Evolutionary conservation across 2,888 invertebrate species (phyloP).

Genomic region (Lasioglossum zephyrum): DNA sequence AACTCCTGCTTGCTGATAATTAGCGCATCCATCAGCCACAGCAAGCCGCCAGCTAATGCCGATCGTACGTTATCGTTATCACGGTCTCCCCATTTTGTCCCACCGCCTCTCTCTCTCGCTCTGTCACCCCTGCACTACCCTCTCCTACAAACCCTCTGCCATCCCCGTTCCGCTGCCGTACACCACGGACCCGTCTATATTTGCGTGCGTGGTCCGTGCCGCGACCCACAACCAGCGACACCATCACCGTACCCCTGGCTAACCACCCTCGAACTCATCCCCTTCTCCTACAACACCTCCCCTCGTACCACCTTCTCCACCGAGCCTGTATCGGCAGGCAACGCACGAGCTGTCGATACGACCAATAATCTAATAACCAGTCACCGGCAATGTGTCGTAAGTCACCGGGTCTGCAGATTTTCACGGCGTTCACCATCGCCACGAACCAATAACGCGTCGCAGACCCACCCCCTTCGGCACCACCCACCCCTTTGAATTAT

Average conservation of each 20-base stretch:
- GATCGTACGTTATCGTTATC: conserved; percentile 85
- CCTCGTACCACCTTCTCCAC: conserved; percentile 36
- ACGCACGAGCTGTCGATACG: conserved; percentile 82
- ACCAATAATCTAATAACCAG: conserved; percentile 84
- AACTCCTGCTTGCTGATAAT: conserved; percentile 85
- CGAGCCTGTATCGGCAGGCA: conserved; percentile 70
- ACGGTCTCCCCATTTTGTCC: conserved; percentile 83
- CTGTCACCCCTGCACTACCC: neutral
- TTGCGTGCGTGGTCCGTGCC: conserved; percentile 75
- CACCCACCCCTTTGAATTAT: conserved; percentile 64
- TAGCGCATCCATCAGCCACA: conserved; percentile 84
- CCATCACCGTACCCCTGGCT: conserved; percentile 40
- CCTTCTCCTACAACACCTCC: neutral
- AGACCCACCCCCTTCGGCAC: conserved; percentile 42
- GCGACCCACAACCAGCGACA: conserved; percentile 65
- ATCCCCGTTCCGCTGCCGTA: conserved; percentile 23
- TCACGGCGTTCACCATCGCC: conserved; percentile 72
- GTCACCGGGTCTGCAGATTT: conserved; percentile 80
- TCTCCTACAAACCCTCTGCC: conserved; percentile 14
- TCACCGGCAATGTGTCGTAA: conserved; percentile 82
- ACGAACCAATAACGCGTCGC: conserved; percentile 66
- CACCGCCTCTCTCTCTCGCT: conserved; percentile 60
- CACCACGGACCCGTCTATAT: conserved; percentile 61
- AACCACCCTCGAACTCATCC: conserved; percentile 32
- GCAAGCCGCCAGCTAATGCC: conserved; percentile 84